Conservation (phyloP, 2,797 vertebrate genomes). For the Centroberyx gerrardi region DNA sequence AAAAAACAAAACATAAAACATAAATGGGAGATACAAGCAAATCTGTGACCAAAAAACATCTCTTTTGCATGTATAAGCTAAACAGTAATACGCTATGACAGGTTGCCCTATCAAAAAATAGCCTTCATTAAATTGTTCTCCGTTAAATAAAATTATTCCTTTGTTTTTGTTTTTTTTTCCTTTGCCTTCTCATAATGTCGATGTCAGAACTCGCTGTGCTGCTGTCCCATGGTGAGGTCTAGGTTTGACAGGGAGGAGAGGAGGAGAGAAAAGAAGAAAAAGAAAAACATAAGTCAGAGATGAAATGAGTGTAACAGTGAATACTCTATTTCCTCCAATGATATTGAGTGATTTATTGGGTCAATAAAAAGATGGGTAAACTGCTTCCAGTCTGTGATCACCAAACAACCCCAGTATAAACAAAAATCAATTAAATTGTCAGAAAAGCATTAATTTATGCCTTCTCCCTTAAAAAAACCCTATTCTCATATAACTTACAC, state of each 20-base stretch:
- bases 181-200: slow-evolving; percentile 78
- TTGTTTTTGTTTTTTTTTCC: slow-evolving; percentile 21
- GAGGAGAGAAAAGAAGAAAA: slow-evolving; percentile 18
- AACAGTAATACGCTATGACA: slow-evolving; percentile 75
- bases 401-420: not conserved
- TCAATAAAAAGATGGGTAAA: no score
- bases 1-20: slow-evolving; percentile 55
- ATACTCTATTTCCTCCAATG: slow-evolving; percentile 25
- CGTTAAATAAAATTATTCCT: slow-evolving; percentile 78
- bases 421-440: no score
- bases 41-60: slow-evolving; percentile 72
- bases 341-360: not conserved
- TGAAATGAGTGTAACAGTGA: slow-evolving; percentile 7
- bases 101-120: slow-evolving; percentile 61
- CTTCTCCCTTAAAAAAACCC: not conserved
- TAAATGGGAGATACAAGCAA: slow-evolving; percentile 69
- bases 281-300: slow-evolving; percentile 13
- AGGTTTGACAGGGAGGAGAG: slow-evolving; percentile 34
- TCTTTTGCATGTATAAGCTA: slow-evolving; percentile 72
- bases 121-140: slow-evolving; percentile 76
- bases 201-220: slow-evolving; percentile 83
- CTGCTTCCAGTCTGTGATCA: no score
- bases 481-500: no score
- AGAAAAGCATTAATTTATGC: not conserved
- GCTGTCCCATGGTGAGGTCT: slow-evolving; percentile 85